Evolutionary conservation across 2,113 vertebrate genomes (phyloP).

Genomic region (Silurus meridionalis): DNA sequence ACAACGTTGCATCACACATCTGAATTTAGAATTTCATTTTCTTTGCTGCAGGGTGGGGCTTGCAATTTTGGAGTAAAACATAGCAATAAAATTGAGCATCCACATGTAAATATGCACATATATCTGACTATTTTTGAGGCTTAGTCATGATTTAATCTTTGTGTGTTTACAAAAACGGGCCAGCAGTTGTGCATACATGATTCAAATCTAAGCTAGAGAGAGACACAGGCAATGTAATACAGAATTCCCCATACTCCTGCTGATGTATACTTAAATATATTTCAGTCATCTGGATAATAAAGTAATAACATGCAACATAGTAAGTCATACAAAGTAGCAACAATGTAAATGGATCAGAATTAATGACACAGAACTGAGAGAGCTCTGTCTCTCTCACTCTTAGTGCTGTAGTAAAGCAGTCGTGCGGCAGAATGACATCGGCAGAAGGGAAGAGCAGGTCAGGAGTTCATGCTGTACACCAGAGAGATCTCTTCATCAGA

Average conservation of each 20-base stretch:
- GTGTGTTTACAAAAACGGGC: constrained; percentile 27
- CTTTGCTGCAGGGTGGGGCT: not conserved
- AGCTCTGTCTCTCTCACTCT: not conserved
- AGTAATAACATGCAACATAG: not conserved
- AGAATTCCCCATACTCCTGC: not conserved
- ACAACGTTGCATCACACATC: constrained; percentile 8
- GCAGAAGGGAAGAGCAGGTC: constrained; percentile 44
- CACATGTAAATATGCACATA: constrained; percentile 6
- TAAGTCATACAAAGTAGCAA: not conserved
- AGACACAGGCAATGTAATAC: not conserved
- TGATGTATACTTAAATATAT: not conserved
- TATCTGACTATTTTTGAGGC: constrained; percentile 28
- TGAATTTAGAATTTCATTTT: not conserved
- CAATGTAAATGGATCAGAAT: not conserved
- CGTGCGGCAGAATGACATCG: constrained; percentile 35
- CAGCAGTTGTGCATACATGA: constrained; percentile 22
- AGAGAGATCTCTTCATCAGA: constrained; percentile 52
- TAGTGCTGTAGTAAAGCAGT: constrained; percentile 1
- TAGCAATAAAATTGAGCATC: not conserved
- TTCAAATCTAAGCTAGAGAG: constrained; percentile 7
- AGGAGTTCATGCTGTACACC: constrained; percentile 46
- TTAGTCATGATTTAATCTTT: constrained; percentile 27
- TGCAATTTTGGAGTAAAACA: not conserved
- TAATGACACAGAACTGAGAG: not conserved
- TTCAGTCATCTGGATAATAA: not conserved